Evolutionary conservation across 2,888 invertebrate species (phyloP), one percentile per base, ranked within the genome.

Genomic region (Marasmarcha lunaedactyla): DNA sequence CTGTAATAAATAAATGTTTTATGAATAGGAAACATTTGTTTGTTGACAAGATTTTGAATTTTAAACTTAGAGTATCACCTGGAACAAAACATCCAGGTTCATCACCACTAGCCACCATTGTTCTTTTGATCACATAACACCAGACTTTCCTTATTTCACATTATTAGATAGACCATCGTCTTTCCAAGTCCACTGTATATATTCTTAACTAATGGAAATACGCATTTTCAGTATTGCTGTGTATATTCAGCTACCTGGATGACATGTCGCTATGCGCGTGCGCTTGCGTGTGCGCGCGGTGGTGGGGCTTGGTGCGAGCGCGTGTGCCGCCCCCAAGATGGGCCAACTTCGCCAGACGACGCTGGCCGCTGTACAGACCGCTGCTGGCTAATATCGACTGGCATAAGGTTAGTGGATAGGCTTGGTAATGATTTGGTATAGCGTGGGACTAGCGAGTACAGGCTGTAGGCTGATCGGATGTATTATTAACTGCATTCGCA

Each of bases 261-360:
- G 96, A 97, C 71, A 87, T 97, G 59, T 95, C 96, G 1, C 83
- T 97, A 54, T 93, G 95, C 89, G 92, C 92, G 57, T 93, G 92
- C 42, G 91, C 93, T 30, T 91, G 92, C 63, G 96, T 95, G 20
- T 95, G 95, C 63, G 85, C 87, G 47, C 88, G 94, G 47, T 97
- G 96, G 96, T 85, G 89, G 47, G 88, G 90, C 33, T 87, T 97
- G 25, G 84, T 97, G 39, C 88, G 90, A 41, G 90, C 91, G 46
- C 91, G 94, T 52, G 89, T 92, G 43, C 87, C 91, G 0, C 88
- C 90, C 40, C 86, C 89, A 35, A 89, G 91, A 63, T 97, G 97
- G 97, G 88, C 89, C 47, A 85, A 85, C 47, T 93, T 91, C 66
- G 89, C 92, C 0, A 86, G 87, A 52, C 81, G 88, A 38, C 85